Conservation (phyloP, 2,797 vertebrate species). For the Poeciliopsis presidionis region DNA sequence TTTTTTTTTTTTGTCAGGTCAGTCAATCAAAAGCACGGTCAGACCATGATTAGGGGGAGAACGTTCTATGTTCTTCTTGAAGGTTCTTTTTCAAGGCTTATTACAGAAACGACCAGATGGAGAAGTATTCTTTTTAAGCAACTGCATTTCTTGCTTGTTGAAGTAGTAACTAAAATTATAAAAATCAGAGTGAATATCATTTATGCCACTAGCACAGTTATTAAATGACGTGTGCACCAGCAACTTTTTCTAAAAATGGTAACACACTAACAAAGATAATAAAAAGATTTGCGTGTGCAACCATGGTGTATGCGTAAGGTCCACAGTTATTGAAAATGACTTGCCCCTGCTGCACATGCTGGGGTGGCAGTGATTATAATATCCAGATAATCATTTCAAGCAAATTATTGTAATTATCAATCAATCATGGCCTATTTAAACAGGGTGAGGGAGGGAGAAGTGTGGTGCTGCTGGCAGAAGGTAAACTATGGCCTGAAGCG, state of each 20-base stretch:
- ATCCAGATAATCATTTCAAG: slow-evolving; percentile 94
- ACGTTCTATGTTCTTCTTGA: not conserved
- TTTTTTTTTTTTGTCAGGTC: not conserved
- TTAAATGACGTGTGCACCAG: not conserved
- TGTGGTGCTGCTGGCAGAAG: slow-evolving; percentile 62
- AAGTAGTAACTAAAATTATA: not conserved
- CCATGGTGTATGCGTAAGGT: slow-evolving; percentile 83
- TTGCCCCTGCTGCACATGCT: slow-evolving; percentile 64
- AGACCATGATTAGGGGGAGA: not conserved
- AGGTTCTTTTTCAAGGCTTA: not conserved
- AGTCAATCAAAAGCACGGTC: not conserved
- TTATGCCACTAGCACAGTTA: not conserved
- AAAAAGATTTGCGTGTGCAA: slow-evolving; percentile 49
- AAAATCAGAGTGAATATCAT: not conserved
- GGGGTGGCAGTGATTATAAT: slow-evolving; percentile 85
- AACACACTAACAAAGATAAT: not conserved
- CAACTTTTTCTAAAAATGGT: not conserved
- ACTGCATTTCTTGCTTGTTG: not conserved
- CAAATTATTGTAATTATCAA: slow-evolving; percentile 98
- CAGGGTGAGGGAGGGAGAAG: slow-evolving; percentile 50
- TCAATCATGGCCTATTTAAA: slow-evolving; percentile 88
- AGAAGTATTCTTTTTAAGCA: not conserved
- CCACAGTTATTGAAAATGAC: slow-evolving; percentile 79
- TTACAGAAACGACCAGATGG: not conserved
- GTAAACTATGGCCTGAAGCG: slow-evolving; percentile 79